Conservation (phyloP, 2,888 invertebrate genomes). For the Drosophila eohydei region DNA sequence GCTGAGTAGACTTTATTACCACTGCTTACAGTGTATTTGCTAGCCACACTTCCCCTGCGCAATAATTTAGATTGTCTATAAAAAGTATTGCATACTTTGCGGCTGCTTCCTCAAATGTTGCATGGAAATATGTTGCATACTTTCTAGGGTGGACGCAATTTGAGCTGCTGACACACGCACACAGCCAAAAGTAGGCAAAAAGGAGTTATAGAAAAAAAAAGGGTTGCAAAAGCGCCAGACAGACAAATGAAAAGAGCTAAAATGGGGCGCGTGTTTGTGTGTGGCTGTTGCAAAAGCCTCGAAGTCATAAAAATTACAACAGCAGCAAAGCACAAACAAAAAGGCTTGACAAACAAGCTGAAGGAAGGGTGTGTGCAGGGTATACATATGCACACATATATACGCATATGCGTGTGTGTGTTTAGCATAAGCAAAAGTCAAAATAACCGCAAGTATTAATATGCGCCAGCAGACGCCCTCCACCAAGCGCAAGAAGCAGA, state of each 20-base stretch:
- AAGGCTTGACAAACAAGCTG: slow-evolving; percentile 32
- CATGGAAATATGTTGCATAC: slow-evolving; percentile 22
- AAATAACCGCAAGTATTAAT: slow-evolving; percentile 58
- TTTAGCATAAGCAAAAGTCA: slow-evolving; percentile 51
- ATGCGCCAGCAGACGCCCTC: slow-evolving; percentile 36
- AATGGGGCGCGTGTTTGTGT: neutral
- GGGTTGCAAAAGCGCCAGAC: slow-evolving; percentile 45
- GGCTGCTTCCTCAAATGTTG: slow-evolving; percentile 17
- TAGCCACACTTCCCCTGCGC: neutral
- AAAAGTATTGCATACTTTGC: slow-evolving; percentile 41
- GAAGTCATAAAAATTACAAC: slow-evolving; percentile 58
- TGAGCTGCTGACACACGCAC: slow-evolving; percentile 11
- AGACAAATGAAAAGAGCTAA: slow-evolving; percentile 13
- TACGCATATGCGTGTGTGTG: slow-evolving; percentile 1
- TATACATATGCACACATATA: neutral
- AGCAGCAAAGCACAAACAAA: slow-evolving; percentile 15
- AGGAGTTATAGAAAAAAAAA: slow-evolving; percentile 6
- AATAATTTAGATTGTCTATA: neutral
- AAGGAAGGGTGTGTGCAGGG: neutral
- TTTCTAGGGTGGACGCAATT: slow-evolving; percentile 27
- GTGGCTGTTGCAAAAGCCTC: slow-evolving; percentile 29
- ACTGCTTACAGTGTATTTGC: neutral
- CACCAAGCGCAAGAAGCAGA: neutral
- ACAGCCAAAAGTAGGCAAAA: slow-evolving; percentile 7
- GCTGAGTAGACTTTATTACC: too few species aligned